phyloP scores from a whole-genome alignment of 2,888 invertebrate species.

The Eremobia ochroleuca region DNA sequence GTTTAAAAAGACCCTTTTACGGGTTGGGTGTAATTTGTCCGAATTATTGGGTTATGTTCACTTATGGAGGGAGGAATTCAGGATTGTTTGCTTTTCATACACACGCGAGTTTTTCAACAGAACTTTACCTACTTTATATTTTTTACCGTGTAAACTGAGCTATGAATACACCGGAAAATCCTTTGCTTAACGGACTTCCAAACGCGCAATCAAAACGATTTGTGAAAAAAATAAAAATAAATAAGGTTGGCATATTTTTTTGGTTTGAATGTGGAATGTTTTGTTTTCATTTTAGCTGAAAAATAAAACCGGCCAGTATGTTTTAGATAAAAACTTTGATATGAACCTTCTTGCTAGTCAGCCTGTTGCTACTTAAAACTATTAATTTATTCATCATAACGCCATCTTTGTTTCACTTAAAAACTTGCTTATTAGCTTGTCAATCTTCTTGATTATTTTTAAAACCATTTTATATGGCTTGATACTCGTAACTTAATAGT shows the following conservation, averaged over 20 bases:
- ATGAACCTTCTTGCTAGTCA: slow-evolving; percentile 8
- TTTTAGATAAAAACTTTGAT: slow-evolving; percentile 12
- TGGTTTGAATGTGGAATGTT: neutral
- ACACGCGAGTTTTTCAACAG: neutral
- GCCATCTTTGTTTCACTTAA: slow-evolving; percentile 30
- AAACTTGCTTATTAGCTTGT: slow-evolving; percentile 23
- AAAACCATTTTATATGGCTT: neutral
- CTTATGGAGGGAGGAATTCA: slow-evolving; percentile 19
- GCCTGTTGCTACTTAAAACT: neutral
- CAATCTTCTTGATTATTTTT: slow-evolving; percentile 10
- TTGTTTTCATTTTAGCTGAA: slow-evolving; percentile 17
- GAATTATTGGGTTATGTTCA: slow-evolving; percentile 50
- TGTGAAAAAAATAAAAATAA: slow-evolving; percentile 7
- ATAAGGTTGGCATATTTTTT: neutral
- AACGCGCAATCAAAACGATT: slow-evolving; percentile 2
- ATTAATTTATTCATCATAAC: slow-evolving; percentile 36
- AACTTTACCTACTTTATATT: neutral
- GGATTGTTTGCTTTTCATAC: slow-evolving; percentile 31
- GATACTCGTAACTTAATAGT: neutral
- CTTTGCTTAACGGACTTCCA: neutral
- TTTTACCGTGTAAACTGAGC: slow-evolving; percentile 7
- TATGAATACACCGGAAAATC: slow-evolving; percentile 4
- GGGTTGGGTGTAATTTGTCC: slow-evolving; percentile 49
- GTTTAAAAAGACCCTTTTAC: slow-evolving; percentile 43
- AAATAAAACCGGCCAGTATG: slow-evolving; percentile 2